Base-by-base conservation (phyloP, 2,797 vertebrate species). In the Mormyrops attenuatus region DNA sequence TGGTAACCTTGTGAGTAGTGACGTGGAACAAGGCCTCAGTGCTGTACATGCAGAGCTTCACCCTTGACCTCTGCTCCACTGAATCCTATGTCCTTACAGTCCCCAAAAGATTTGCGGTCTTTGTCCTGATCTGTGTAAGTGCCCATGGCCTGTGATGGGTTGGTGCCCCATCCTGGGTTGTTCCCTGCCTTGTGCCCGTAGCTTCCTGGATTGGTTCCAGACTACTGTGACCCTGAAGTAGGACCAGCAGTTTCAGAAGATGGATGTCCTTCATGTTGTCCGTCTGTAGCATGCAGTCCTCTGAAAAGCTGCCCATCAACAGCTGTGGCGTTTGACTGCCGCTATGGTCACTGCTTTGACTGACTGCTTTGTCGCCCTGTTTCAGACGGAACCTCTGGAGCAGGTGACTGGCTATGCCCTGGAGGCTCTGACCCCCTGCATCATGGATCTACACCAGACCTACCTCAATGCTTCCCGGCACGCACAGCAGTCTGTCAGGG, bases 401-500 rank as follows among this genome's bases (percentile, higher is more conserved):
- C 95, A 97, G 91, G 93, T 95, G 92, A 97, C 96, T 0, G 97
- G 97, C 77, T 99, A 99, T 91, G 94, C 95, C 1, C 92, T 98
- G 30, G 97, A 97, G 77, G 96, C 94, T 82, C 95, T 99, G 89
- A 97, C 96, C 94, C 97, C 97, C 8, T 99, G 98, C 57, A 88
- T 99, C 38, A 44, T 96, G 90, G 98, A 99, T 93, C 96, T 99
- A 13, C 96, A 99, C 92, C 92, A 93, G 92, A 97, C 94, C 90
- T 97, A 97, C 96, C 95, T 98, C 94, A 94, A 57, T 92, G 97
- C 97, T 57, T 84, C 97, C 84, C 96, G 96, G 89, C 99, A 99
- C n/a, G 95, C 97, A 0, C 99, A 99, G 93, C 98, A 99, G 94
- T 98, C 98, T 1, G 96, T 99, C 91, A 94, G 96, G 88, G 99